Evolutionary conservation across 2,888 invertebrate species (phyloP).

Genomic region (Heliothis peltigera): DNA sequence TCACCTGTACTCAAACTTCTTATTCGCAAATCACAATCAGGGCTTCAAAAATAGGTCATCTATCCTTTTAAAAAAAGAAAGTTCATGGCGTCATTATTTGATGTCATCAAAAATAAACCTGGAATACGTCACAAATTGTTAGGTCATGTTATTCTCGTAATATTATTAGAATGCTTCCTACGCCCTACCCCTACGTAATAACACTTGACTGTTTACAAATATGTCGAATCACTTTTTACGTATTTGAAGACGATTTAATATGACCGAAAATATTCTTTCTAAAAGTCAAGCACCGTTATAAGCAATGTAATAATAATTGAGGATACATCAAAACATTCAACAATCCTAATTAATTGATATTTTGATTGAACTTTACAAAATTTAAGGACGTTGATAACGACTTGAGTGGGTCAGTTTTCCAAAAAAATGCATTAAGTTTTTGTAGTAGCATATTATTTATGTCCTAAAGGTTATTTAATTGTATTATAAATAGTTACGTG

Average conservation of each 20-base stretch:
- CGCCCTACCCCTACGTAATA: slow-evolving; percentile 23
- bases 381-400: too few species aligned
- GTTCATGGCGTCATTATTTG: background rate
- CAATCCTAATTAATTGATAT: too few species aligned
- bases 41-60: background rate
- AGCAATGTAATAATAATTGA: background rate
- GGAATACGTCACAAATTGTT: slow-evolving; percentile 15
- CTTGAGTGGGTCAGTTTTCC: too few species aligned
- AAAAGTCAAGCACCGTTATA: background rate
- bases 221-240: slow-evolving; percentile 15
- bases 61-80: slow-evolving; percentile 13
- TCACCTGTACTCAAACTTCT: background rate
- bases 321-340: background rate
- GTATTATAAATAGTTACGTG: too few species aligned
- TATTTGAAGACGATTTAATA: slow-evolving; percentile 12
- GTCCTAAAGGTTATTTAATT: too few species aligned
- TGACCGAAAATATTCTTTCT: slow-evolving; percentile 11
- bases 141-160: slow-evolving; percentile 29
- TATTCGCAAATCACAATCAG: background rate
- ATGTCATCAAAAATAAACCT: slow-evolving; percentile 2
- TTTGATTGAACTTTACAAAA: too few species aligned
- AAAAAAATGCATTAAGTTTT: too few species aligned
- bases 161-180: slow-evolving; percentile 18
- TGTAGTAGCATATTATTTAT: too few species aligned
- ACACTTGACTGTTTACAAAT: slow-evolving; percentile 6